These are phyloP conservation scores for Proteles cristata DNA, from an alignment of 2,113 vertebrate genomes.

Conservation along the genomic window DNA sequence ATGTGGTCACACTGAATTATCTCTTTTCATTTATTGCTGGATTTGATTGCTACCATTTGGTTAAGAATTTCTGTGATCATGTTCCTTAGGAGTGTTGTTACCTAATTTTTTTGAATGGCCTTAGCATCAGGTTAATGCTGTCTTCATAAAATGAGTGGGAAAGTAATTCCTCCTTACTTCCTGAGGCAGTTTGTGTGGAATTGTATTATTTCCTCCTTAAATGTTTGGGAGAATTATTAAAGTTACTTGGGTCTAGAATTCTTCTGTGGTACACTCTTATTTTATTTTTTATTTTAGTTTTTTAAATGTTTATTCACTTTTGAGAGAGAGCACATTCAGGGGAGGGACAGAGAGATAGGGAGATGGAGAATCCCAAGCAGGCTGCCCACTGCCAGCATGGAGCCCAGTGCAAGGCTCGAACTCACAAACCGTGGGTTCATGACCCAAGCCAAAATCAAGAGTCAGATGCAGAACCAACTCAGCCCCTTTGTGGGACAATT, in stretches of 20 bases:
- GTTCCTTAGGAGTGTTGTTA: not conserved
- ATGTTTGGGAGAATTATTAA: not conserved
- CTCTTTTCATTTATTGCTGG: not conserved
- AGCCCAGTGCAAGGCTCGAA: no score
- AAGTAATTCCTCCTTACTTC: not conserved
- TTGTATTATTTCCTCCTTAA: constrained; percentile 1
- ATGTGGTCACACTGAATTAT: not conserved
- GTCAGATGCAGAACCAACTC: no score
- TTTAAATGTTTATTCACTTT: no score
- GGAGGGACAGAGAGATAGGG: no score
- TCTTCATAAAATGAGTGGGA: not conserved
- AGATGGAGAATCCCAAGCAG: no score
- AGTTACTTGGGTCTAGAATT: not conserved
- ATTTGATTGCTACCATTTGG: not conserved
- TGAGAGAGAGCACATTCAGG: no score
- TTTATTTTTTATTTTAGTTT: not conserved
- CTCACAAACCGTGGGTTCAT: no score
- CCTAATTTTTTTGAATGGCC: not conserved
- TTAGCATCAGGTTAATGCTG: not conserved
- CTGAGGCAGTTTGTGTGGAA: not conserved
- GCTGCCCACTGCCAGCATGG: no score
- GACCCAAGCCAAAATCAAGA: no score
- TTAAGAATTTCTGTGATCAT: not conserved
- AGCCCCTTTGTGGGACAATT: not conserved
- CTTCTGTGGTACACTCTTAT: not conserved